phyloP scores from a whole-genome alignment of 2,888 invertebrate species.

The Lysandra bellargus region DNA sequence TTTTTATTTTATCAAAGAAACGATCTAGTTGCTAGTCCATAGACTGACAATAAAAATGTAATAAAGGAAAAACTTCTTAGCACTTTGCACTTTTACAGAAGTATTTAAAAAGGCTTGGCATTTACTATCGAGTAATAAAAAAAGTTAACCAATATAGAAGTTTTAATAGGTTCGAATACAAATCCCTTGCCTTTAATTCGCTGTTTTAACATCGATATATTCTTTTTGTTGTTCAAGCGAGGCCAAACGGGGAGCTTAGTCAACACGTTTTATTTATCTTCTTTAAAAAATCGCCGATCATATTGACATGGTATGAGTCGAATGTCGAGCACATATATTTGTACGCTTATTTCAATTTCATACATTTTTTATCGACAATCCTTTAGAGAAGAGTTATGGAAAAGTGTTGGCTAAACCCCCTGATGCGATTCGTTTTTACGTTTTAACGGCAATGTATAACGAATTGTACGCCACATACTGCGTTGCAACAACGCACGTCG shows the following conservation, averaged over 20 bases:
- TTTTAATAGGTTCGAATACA: conserved; percentile 22
- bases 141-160: conserved; percentile 27
- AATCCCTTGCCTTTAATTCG: neutral
- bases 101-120: conserved; percentile 20
- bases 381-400: too few species aligned
- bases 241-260: too few species aligned
- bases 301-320: too few species aligned
- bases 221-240: neutral
- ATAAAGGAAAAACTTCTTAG: conserved; percentile 9
- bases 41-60: neutral
- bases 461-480: neutral
- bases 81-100: conserved; percentile 14
- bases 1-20: neutral
- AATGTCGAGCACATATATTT: too few species aligned
- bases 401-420: too few species aligned
- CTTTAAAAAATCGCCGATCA: too few species aligned
- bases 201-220: neutral
- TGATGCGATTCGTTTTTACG: too few species aligned
- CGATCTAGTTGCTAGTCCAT: neutral
- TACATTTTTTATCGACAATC: too few species aligned
- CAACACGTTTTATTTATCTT: too few species aligned
- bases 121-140: conserved; percentile 17
- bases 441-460: neutral
- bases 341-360: too few species aligned
- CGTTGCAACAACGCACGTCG: neutral